Evolutionary conservation across 1,140 invertebrate species (phyloP), one percentile per base, ranked within the genome.

Genomic region (Chrysoperla carnea): DNA sequence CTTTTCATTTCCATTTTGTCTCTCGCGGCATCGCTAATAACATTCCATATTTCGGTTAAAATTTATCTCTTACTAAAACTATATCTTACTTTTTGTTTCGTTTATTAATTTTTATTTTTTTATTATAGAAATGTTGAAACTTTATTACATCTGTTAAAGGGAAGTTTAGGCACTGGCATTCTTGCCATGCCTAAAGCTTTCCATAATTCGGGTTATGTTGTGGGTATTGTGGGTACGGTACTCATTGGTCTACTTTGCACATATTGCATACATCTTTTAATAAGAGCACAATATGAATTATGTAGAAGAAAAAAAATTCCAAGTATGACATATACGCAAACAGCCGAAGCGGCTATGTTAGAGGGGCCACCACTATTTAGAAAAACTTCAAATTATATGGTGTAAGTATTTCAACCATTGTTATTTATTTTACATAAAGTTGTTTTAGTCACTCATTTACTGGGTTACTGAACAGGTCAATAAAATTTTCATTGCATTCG

Each of bases 181-280:
- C 56, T 93, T 38, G 87, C 88, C 12, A 90, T 93, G 82, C 84
- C 88, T 3, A 73, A 78, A 52, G 87, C 88, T 1, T 80, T 91
- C 47, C 67, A 65, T 38, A 77, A 90, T 55, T 67, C 86, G 11
- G 88, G 88, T 29, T 73, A 85, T 43, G 44, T 71, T 0, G 57
- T 76, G 33, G 79, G 81, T n/a, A 55, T 70, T 1, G 52, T 80
- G 11, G 77, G 75, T 3, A 77, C 80, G 2, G 49, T 81, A 5
- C 47, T 81, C 1, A 78, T 87, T 46, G 83, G 80, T 1, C 45
- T 73, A 1, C 65, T 87, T 11, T 84, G 82, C 50, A 82, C 81
- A 6, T 85, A 84, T 58, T 84, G 81, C 51, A 83, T 88, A 52
- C 78, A 84, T 52, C 59, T 87, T 35, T 56, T 88, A 52, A 70